Evolutionary conservation across 2,113 vertebrate genomes (phyloP).

Genomic region (Maccullochella peelii): DNA sequence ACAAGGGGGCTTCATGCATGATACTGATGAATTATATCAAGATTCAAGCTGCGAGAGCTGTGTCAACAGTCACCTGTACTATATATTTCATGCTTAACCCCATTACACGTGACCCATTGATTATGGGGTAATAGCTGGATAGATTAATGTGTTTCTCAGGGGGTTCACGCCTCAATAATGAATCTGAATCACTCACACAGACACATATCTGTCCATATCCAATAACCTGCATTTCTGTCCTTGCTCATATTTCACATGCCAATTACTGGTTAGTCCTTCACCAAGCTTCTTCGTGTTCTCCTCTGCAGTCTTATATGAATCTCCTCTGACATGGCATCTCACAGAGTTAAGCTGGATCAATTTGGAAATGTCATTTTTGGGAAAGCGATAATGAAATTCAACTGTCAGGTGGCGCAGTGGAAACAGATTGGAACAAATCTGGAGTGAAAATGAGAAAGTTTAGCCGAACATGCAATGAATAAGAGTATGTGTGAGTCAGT

Average conservation of each 20-base stretch:
- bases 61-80: constrained; percentile 62
- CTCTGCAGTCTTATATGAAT: constrained; percentile 9
- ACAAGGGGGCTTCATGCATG: constrained; percentile 6
- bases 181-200: constrained; percentile 71
- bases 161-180: constrained; percentile 67
- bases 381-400: constrained; percentile 37
- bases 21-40: constrained; percentile 38
- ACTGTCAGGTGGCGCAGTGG: constrained; percentile 6
- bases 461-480: constrained; percentile 14
- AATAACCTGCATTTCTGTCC: constrained; percentile 69
- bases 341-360: constrained; percentile 22
- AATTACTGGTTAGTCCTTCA: constrained; percentile 63
- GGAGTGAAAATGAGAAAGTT: constrained; percentile 38
- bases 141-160: constrained; percentile 76
- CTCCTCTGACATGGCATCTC: neutral
- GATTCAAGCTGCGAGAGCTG: constrained; percentile 50
- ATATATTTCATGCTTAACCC: constrained; percentile 67
- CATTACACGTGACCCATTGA: constrained; percentile 72
- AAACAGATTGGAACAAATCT: constrained; percentile 26
- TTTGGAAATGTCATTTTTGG: constrained; percentile 41
- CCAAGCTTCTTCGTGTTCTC: constrained; percentile 8
- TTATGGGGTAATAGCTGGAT: constrained; percentile 77
- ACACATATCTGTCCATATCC: constrained; percentile 63
- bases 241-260: constrained; percentile 65
- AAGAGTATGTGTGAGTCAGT: neutral